Evolutionary conservation across 2,797 vertebrate genomes (phyloP), one percentile per base, ranked within the genome.

Genomic region (Myiotriccus ornatus): DNA sequence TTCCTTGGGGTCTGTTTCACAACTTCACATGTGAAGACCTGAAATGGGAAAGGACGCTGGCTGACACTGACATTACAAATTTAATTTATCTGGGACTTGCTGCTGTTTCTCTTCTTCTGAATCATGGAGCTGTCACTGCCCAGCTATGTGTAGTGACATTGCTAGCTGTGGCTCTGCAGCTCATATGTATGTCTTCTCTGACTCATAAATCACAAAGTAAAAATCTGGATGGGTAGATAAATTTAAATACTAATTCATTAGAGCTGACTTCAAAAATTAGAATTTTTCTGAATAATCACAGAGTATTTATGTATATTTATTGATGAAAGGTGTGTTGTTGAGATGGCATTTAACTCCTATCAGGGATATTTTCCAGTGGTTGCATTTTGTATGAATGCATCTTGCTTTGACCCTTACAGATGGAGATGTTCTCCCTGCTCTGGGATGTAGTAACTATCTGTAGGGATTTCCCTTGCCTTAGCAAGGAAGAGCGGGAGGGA

Each of bases 21-120:
- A 3, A 24, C 60, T 53, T 75, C 39, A 52, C 28, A 14, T 35
- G 19, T 75, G 67, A 86, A 81, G 64, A 82, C 35, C 14, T 44
- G 62, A 49, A 79, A 75, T 55, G 46, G 70, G 35, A 83, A 94
- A 76, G 35, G 70, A 78, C 4, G 6, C 43, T 87, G 77, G 63
- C 80, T 93, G 84, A 68, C 32, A 68, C 3, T 77, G 88, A 63
- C 63, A 52, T 81, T 87, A 67, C 32, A 71, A 87, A 92, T 73
- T n/a, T 79, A 94, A 96, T 94, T 95, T 91, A 93, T 95, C 53
- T 80, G 81, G 44, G 70, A 57, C 37, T 87, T 79, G 55, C 62
- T 95, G 70, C 62, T 92, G 49, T 78, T 95, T 95, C 81, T 79
- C 78, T 92, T 95, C 76, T 94, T 94, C 89, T 93, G 90, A 95